Base-by-base conservation (phyloP, 1,140 invertebrate genomes). In the Chymomyza costata region DNA sequence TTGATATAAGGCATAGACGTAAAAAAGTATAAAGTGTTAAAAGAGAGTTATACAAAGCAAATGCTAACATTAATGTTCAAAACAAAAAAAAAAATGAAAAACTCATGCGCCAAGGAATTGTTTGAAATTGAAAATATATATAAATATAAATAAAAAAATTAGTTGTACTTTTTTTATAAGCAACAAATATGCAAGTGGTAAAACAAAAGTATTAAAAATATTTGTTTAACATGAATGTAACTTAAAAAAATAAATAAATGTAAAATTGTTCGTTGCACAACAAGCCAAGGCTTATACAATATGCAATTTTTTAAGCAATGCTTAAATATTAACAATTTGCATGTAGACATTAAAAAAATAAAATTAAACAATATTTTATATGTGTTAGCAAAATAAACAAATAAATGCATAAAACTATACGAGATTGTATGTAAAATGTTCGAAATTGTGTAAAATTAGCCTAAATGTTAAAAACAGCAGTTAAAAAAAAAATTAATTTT, bases 71-170 rank as follows among this genome's bases (percentile, higher is more conserved):
- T 54, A 68, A 68, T 53, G 38, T 67, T 73, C 48, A 62, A 66
- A 65, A 71, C 30, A 46, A 50, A 7, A 65, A 19, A 65, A 65
- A 59, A 65, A 68, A 13, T 48, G 51, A 15, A 16, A 39, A 50
- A 81, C 65, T 67, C 66, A 74, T 73, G 58, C 78, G 78, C 78
- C 78, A 82, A 82, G 80, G 80, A 82, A 82, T 82, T 82, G 80
- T 82, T 78, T 70, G 39, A 65, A 65, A 40, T 19, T 5, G 10
- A 28, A 60, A 69, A 56, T 43, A 49, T 52, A 54, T 53, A 76
- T 52, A 65, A 60, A 55, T 35, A 49, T 50, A 61, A 25, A 53
- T 67, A 60, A 58, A 62, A 54, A 67, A 34, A 56, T 64, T 67
- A 59, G 47, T 15, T 39, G 61, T 59, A 59, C 49, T 63, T 76